Evolutionary conservation across 2,797 vertebrate genomes (phyloP).

Genomic region (Sciurus vulgaris): DNA sequence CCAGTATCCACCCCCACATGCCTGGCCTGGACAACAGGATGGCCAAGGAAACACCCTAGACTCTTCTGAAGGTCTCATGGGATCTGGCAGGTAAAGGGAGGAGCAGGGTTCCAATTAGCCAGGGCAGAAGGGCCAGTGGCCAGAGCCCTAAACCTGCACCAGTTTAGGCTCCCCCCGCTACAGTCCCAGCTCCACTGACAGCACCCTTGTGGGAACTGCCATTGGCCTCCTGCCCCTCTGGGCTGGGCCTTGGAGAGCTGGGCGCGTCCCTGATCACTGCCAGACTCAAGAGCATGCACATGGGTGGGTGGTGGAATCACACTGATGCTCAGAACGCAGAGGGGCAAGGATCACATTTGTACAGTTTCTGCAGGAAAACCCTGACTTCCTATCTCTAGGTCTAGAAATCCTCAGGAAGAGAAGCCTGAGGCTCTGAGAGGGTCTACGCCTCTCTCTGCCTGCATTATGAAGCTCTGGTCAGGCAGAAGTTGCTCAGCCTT

Average conservation of each 20-base stretch:
- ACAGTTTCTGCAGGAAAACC: background rate
- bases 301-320: too few species aligned
- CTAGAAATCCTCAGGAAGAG: background rate
- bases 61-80: accelerated
- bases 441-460: accelerated
- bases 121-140: background rate
- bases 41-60: background rate
- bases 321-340: too few species aligned
- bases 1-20: background rate
- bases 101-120: background rate
- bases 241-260: background rate
- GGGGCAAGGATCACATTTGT: background rate
- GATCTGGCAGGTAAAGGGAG: background rate
- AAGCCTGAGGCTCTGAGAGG: background rate
- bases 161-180: background rate
- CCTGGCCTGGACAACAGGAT: background rate
- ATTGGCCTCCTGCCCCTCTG: accelerated
- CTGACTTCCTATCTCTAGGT: background rate
- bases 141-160: background rate
- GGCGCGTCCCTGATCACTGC: background rate
- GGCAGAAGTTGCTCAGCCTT: background rate
- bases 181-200: too few species aligned
- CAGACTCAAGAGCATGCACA: background rate
- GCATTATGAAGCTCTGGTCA: background rate
- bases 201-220: background rate